phyloP scores from a whole-genome alignment of 2,113 vertebrate species.

The Centropus unirufus region DNA sequence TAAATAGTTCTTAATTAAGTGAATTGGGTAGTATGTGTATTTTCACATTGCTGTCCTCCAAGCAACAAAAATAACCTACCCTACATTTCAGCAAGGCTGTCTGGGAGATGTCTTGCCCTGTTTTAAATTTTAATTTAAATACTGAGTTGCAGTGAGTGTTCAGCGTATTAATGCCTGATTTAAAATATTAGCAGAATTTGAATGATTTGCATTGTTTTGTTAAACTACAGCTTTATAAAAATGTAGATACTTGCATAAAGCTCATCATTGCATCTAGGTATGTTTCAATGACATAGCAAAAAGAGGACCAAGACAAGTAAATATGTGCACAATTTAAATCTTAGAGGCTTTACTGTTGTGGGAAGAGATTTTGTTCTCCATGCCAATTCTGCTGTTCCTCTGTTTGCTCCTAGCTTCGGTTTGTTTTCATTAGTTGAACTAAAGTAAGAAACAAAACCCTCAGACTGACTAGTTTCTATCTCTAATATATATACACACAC shows the following conservation, averaged over 20 bases:
- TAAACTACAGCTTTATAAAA: conserved; percentile 21
- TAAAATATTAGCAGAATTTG: conserved; percentile 25
- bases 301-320: conserved; percentile 57
- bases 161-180: conserved; percentile 26
- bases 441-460: conserved; percentile 50
- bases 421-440: conserved; percentile 39
- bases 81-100: conserved; percentile 7
- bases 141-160: not conserved
- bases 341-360: conserved; percentile 3
- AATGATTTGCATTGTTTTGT: conserved; percentile 27
- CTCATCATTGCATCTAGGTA: not conserved
- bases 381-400: conserved; percentile 34
- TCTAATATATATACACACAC: not conserved
- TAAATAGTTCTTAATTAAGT: not conserved
- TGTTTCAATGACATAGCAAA: conserved; percentile 8
- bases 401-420: conserved; percentile 24
- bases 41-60: not conserved
- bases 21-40: not conserved
- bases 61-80: not conserved
- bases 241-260: conserved; percentile 41
- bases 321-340: not conserved
- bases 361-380: not conserved
- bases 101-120: not conserved
- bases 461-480: conserved; percentile 41
- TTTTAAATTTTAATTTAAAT: conserved; percentile 23